Evolutionary conservation across 2,797 vertebrate species (phyloP).

Genomic region (Rhadinocentrus ornatus): DNA sequence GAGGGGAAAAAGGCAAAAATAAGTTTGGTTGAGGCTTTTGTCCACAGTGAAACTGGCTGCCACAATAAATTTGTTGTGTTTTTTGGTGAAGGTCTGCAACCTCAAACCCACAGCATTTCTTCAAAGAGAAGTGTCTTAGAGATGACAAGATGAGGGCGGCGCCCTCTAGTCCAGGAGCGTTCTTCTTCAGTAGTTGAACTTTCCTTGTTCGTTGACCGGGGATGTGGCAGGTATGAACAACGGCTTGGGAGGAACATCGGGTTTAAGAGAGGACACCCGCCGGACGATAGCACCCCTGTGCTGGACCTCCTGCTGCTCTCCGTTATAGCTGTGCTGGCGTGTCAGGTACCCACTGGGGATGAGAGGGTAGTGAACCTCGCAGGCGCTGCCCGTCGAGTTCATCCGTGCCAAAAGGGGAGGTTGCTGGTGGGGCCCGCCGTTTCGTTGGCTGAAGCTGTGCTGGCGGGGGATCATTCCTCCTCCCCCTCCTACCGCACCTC

Average conservation of each 20-base stretch:
- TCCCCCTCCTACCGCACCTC: slow-evolving; percentile 59
- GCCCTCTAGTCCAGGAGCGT: slow-evolving; percentile 53
- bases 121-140: slow-evolving; percentile 54
- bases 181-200: slow-evolving; percentile 88
- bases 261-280: slow-evolving; percentile 86
- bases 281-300: slow-evolving; percentile 86
- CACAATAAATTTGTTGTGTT: slow-evolving; percentile 42
- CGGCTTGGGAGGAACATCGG: slow-evolving; percentile 83
- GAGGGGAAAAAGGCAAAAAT: slow-evolving; percentile 48
- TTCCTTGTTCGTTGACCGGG: slow-evolving; percentile 82
- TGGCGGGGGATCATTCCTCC: slow-evolving; percentile 82
- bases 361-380: slow-evolving; percentile 84
- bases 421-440: slow-evolving; percentile 77
- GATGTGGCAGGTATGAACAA: slow-evolving; percentile 85
- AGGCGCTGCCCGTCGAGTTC: slow-evolving; percentile 85
- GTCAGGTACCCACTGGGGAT: slow-evolving; percentile 84
- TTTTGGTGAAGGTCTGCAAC: slow-evolving; percentile 46
- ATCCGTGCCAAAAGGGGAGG: slow-evolving; percentile 87
- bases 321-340: slow-evolving; percentile 86
- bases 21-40: slow-evolving; percentile 79
- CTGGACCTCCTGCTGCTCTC: slow-evolving; percentile 80
- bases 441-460: slow-evolving; percentile 85
- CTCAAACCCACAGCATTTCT: slow-evolving; percentile 52
- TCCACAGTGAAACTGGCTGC: slow-evolving; percentile 74
- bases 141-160: slow-evolving; percentile 38